Evolutionary conservation across 2,797 vertebrate species (phyloP).

Genomic region (Macropus fuliginosus): DNA sequence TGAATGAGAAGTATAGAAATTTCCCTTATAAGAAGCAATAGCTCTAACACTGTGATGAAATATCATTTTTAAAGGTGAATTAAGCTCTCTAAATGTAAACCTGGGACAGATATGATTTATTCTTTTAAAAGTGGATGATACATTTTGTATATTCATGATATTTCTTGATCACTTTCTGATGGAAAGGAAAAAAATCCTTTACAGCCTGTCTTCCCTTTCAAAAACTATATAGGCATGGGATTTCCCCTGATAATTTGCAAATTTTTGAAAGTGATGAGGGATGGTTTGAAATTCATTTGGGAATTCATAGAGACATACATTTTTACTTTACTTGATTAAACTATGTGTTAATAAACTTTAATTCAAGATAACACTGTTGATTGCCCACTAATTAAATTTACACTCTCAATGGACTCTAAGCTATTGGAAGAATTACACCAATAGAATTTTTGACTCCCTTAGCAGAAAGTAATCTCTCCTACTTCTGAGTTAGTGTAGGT

Average conservation of each 20-base stretch:
- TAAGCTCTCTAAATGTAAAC: background rate
- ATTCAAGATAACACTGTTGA: conserved; percentile 51
- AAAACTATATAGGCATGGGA: background rate
- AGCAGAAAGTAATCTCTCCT: conserved; percentile 7
- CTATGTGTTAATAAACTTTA: conserved; percentile 46
- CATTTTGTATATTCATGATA: background rate
- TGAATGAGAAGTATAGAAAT: background rate
- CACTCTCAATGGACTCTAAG: conserved; percentile 44
- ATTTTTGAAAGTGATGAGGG: conserved; percentile 25
- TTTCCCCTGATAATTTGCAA: background rate
- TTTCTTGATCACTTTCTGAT: background rate
- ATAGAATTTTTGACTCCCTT: background rate
- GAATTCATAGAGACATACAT: conserved; percentile 24
- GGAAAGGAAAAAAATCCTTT: background rate
- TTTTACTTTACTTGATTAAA: conserved; percentile 1
- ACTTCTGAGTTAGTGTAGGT: background rate
- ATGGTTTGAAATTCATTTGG: conserved; percentile 15
- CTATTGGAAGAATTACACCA: conserved; percentile 36
- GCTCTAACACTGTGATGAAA: background rate
- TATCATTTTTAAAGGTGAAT: background rate
- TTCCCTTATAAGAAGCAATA: background rate
- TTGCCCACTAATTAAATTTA: conserved; percentile 44
- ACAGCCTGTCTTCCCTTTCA: conserved; percentile 12
- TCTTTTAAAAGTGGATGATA: background rate
- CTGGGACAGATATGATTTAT: background rate